These are phyloP conservation scores for Campylomormyrus numenius DNA, from an alignment of 2,113 vertebrate genomes.

Conservation along the genomic window DNA sequence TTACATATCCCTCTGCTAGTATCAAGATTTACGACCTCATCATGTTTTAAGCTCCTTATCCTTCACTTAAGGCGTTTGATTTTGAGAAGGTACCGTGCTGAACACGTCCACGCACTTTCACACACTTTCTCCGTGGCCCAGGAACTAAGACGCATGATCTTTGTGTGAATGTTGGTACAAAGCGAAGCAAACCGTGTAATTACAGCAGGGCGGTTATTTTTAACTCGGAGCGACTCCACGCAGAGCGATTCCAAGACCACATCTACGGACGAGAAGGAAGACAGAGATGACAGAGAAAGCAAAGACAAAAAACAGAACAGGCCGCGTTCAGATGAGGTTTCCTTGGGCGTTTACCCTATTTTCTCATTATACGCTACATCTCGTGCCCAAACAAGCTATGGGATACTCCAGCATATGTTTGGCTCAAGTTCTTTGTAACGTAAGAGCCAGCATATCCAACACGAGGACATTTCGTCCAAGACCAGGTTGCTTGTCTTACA, in stretches of 20 bases:
- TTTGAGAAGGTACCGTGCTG: not conserved
- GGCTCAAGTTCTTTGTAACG: not conserved
- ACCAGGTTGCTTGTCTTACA: not conserved
- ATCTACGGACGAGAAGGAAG: not conserved
- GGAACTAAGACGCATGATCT: not conserved
- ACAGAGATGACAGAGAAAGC: not conserved
- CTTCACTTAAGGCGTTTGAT: not conserved
- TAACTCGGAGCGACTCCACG: not conserved
- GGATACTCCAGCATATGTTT: not conserved
- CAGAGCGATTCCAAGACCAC: not conserved
- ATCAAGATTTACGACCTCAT: not conserved
- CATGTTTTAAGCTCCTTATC: not conserved
- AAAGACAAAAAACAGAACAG: not conserved
- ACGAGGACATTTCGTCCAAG: not conserved
- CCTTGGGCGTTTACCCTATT: not conserved
- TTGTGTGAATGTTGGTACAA: not conserved
- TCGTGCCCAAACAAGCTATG: not conserved
- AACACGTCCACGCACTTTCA: not conserved
- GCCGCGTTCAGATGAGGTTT: not conserved
- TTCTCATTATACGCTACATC: not conserved
- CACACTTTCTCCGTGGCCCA: not conserved
- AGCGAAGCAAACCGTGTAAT: not conserved
- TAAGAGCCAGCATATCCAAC: not conserved
- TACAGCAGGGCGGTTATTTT: not conserved
- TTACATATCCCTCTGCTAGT: not conserved